phyloP scores from a whole-genome alignment of 2,113 vertebrate species.

The Hippocampus abdominalis region DNA sequence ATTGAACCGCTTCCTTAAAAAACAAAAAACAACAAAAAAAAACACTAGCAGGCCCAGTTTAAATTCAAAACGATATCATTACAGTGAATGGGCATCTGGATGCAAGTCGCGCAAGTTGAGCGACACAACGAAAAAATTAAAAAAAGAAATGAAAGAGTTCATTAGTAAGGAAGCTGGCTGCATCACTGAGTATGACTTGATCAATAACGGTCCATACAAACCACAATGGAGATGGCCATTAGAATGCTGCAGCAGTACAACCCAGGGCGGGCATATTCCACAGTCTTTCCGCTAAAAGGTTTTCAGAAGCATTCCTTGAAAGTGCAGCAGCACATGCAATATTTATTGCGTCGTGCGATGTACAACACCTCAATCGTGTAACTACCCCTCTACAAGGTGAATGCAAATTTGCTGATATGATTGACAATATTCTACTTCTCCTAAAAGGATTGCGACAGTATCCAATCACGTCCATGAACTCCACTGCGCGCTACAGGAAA shows the following conservation, averaged over 20 bases:
- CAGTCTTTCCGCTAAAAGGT: constrained; percentile 61
- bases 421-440: constrained; percentile 11
- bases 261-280: constrained; percentile 56
- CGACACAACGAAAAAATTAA: constrained; percentile 36
- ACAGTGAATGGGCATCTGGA: not conserved
- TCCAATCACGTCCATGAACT: constrained; percentile 9
- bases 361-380: constrained; percentile 43
- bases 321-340: constrained; percentile 63
- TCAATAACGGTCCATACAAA: constrained; percentile 63
- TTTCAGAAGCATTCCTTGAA: constrained; percentile 65
- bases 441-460: not conserved
- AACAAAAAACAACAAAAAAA: not conserved
- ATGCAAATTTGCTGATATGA: not conserved
- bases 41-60: not conserved
- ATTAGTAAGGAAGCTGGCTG: constrained; percentile 48
- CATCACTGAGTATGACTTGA: constrained; percentile 49
- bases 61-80: not conserved
- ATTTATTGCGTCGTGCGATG: constrained; percentile 51
- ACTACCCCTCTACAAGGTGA: constrained; percentile 1
- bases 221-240: constrained; percentile 65
- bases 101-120: not conserved
- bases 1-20: constrained; percentile 24
- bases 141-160: constrained; percentile 37
- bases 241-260: constrained; percentile 55
- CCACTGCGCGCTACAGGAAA: constrained; percentile 19